Evolutionary conservation across 2,797 vertebrate species (phyloP).

Genomic region (Brachymystax lenok): DNA sequence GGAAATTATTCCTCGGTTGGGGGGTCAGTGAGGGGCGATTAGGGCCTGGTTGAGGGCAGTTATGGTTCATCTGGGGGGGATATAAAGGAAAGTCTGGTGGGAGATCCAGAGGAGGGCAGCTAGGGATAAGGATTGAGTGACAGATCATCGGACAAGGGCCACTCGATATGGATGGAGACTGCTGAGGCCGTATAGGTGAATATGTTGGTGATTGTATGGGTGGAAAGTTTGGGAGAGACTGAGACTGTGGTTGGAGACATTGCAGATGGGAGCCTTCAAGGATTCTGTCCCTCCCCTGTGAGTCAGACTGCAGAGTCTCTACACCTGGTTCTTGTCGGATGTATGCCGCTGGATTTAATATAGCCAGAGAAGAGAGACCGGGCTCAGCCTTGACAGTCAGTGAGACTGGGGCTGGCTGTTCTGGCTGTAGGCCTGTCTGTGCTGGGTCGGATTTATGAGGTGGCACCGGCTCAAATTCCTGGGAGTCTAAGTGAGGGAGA

Average conservation of each 20-base stretch:
- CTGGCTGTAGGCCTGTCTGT: background rate
- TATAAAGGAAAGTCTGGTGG: background rate
- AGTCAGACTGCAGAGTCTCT: background rate
- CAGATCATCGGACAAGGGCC: background rate
- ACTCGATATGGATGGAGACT: background rate
- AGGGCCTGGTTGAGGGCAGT: background rate
- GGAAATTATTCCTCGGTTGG: background rate
- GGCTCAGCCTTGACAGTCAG: background rate
- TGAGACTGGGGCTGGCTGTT: background rate
- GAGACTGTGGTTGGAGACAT: background rate
- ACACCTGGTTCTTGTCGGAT: constrained; percentile 1
- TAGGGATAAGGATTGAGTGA: background rate
- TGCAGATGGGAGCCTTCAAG: background rate
- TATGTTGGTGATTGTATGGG: background rate
- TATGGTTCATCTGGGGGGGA: background rate
- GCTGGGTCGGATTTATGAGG: background rate
- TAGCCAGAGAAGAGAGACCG: background rate
- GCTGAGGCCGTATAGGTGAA: background rate
- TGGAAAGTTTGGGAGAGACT: background rate
- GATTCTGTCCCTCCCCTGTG: background rate
- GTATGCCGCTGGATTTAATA: background rate
- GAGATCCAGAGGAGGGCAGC: background rate
- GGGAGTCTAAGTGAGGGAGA: background rate
- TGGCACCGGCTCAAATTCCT: background rate
- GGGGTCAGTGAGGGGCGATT: background rate